A percentile compares a stretch with the other conserved stretches of the same genome.
phyloP scores from a whole-genome alignment of 2,113 vertebrate species.

The Piprites chloris region DNA sequence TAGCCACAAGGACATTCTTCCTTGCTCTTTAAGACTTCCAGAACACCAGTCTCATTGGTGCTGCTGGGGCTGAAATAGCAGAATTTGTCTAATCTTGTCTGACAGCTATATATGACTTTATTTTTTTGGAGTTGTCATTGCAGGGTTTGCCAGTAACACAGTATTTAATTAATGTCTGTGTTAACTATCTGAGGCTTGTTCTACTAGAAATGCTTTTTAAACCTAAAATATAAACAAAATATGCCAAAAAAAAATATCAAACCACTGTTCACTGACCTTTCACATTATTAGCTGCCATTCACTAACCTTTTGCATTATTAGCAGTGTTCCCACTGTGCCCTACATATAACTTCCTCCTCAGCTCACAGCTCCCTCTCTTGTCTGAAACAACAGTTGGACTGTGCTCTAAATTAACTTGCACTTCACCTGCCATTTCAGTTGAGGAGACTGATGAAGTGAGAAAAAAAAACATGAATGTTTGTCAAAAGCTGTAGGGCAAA shows the following conservation, averaged over 20 bases:
- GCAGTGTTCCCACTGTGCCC: constrained; percentile 49
- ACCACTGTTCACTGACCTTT: constrained; percentile 44
- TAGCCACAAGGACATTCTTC: not conserved
- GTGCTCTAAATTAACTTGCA: constrained; percentile 66
- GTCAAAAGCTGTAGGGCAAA: constrained; percentile 64
- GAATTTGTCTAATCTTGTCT: constrained; percentile 2
- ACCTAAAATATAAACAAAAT: constrained; percentile 3
- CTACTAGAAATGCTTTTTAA: not conserved
- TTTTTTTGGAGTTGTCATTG: not conserved
- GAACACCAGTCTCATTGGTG: not conserved
- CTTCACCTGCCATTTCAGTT: constrained; percentile 63
- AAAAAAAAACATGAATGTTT: constrained; percentile 50
- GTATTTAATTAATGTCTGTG: not conserved
- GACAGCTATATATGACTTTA: not conserved
- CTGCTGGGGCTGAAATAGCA: not conserved
- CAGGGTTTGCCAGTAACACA: not conserved
- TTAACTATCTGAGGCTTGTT: constrained; percentile 5
- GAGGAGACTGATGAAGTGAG: constrained; percentile 67
- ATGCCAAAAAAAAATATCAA: not conserved
- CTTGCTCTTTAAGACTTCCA: not conserved
- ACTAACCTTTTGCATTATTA: constrained; percentile 55
- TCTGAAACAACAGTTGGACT: constrained; percentile 58
- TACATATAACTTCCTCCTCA: constrained; percentile 32
- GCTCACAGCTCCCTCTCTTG: constrained; percentile 54
- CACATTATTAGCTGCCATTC: constrained; percentile 49